A percentile compares a stretch with the other conserved stretches of the same genome.
Conservation (phyloP, 53 echinoderm and acorn worm species). For the Echinometra lucunter region DNA sequence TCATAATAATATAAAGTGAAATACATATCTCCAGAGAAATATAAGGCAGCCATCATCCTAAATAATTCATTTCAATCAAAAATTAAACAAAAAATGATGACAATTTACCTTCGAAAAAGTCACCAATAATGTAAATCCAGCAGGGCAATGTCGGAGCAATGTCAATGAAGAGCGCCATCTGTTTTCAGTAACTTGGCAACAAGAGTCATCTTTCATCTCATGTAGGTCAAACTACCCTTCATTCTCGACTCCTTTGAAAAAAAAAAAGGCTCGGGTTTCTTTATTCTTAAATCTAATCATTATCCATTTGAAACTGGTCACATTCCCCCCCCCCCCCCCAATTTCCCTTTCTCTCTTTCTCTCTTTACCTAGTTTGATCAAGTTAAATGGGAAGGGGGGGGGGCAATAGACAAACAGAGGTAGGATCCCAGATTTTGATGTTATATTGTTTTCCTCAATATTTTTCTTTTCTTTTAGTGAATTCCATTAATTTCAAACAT, state of each 20-base stretch:
- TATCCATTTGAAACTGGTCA: neutral
- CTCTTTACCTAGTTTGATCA: neutral
- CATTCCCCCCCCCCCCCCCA: neutral
- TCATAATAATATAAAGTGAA: neutral
- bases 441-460: no score
- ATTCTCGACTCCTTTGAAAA: neutral
- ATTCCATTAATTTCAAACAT: no score
- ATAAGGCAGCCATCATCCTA: neutral
- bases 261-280: neutral
- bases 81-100: neutral
- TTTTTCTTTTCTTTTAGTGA: no score
- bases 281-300: neutral
- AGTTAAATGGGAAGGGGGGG: no score
- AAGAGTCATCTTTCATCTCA: neutral
- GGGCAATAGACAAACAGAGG: no score
- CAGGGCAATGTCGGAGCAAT: neutral
- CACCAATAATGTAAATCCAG: neutral
- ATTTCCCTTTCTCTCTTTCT: neutral
- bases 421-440: no score
- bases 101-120: neutral
- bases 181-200: slow-evolving; percentile 52
- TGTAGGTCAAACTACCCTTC: neutral
- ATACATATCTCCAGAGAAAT: neutral
- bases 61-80: neutral
- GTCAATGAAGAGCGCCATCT: slow-evolving; percentile 50